Evolutionary conservation across 2,888 invertebrate species (phyloP).

Genomic region (Diarsia brunnea): DNA sequence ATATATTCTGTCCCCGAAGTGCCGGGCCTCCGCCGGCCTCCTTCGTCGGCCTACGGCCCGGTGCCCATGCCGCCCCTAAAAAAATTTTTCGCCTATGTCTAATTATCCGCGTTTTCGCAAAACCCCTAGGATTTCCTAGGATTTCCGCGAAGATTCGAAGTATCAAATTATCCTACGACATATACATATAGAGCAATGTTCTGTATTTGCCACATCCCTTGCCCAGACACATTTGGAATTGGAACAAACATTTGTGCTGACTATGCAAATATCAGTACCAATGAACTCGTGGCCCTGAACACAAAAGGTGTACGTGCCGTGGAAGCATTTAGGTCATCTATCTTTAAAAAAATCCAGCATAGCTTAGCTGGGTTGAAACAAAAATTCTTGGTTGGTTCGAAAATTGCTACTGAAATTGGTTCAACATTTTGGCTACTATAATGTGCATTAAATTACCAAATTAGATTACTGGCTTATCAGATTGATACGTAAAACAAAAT

Average conservation of each 20-base stretch:
- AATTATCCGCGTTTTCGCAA: too few species aligned
- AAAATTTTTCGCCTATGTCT: too few species aligned
- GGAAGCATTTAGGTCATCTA: slow-evolving; percentile 48
- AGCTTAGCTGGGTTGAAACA: neutral
- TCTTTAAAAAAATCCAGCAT: slow-evolving; percentile 43
- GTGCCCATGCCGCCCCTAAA: too few species aligned
- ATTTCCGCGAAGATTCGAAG: too few species aligned
- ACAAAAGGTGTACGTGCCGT: slow-evolving; percentile 45
- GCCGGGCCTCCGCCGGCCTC: too few species aligned
- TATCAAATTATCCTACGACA: too few species aligned
- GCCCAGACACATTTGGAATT: slow-evolving; percentile 21
- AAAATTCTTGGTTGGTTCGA: slow-evolving; percentile 3
- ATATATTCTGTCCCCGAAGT: too few species aligned
- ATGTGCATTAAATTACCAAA: slow-evolving; percentile 23
- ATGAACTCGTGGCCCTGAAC: slow-evolving; percentile 48
- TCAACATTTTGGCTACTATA: slow-evolving; percentile 6
- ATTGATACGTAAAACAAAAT: slow-evolving; percentile 34
- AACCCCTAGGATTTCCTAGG: too few species aligned
- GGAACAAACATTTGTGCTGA: slow-evolving; percentile 39
- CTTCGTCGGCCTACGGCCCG: too few species aligned
- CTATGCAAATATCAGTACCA: slow-evolving; percentile 49
- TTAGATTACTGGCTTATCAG: neutral
- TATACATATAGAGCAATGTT: neutral
- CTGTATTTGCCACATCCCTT: slow-evolving; percentile 2
- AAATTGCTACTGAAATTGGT: slow-evolving; percentile 8